phyloP scores from a whole-genome alignment of 2,797 vertebrate species.

The Danio choprae region DNA sequence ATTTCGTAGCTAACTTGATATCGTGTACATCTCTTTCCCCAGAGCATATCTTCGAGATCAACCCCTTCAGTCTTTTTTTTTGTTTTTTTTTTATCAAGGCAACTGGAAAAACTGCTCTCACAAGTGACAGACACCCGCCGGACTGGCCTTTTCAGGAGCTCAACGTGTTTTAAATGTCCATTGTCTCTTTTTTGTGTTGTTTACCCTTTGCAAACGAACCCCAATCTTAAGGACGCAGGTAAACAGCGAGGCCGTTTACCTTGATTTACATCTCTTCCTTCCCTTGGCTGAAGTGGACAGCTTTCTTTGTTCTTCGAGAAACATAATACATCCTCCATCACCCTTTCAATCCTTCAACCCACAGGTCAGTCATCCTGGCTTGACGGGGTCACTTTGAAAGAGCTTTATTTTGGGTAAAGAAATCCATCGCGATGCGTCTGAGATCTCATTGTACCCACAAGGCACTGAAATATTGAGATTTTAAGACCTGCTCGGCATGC shows the following conservation, averaged over 20 bases:
- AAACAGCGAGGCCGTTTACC: background rate
- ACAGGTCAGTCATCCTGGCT: background rate
- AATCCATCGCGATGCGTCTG: conserved; percentile 20
- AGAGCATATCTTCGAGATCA: conserved; percentile 48
- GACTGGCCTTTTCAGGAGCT: conserved; percentile 47
- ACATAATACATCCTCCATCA: conserved; percentile 26
- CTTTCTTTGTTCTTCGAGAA: conserved; percentile 36
- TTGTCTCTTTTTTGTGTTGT: background rate
- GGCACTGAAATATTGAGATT: conserved; percentile 17
- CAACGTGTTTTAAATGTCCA: conserved; percentile 8
- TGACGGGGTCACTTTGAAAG: conserved; percentile 12
- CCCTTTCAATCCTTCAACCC: conserved; percentile 22
- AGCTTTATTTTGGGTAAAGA: conserved; percentile 13
- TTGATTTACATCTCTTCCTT: conserved; percentile 1
- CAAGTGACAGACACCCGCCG: conserved; percentile 38
- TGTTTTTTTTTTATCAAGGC: conserved; percentile 24
- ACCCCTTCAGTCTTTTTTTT: conserved; percentile 47
- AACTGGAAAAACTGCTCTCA: conserved; percentile 58
- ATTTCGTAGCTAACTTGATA: conserved; percentile 6
- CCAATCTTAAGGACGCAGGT: background rate
- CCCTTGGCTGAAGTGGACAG: conserved; percentile 35
- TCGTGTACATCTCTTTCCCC: conserved; percentile 16
- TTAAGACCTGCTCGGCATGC: conserved; percentile 15
- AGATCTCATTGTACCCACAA: conserved; percentile 16
- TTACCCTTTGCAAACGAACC: conserved; percentile 8